phyloP scores from a whole-genome alignment of 2,888 invertebrate genomes.

The Prosapia bicincta region DNA sequence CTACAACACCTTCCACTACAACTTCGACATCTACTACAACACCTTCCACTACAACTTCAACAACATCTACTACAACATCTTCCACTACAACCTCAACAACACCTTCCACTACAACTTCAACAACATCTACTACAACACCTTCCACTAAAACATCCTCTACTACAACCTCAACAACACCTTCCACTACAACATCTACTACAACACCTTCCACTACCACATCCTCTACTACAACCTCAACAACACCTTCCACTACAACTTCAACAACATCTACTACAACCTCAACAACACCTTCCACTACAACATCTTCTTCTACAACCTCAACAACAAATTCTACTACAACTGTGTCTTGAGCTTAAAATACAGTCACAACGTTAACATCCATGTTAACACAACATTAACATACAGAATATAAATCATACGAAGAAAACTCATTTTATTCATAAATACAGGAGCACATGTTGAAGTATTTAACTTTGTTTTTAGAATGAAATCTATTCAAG shows the following conservation, averaged over 20 bases:
- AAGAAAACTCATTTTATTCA: too few relatives aligned
- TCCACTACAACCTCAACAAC: background rate
- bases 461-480: too few relatives aligned
- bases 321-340: background rate
- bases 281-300: background rate
- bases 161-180: background rate
- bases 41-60: background rate
- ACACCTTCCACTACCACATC: background rate
- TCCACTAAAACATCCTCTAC: too few relatives aligned
- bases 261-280: background rate
- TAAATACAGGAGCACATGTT: too few relatives aligned
- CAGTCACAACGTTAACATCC: background rate
- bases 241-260: background rate
- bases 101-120: background rate
- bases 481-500: background rate
- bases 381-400: background rate
- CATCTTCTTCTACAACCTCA: background rate
- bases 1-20: background rate
- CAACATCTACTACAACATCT: background rate
- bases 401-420: too few relatives aligned
- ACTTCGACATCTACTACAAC: background rate
- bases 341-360: background rate
- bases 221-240: too few relatives aligned
- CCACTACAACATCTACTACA: background rate
- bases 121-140: background rate